These are phyloP conservation scores for Deroptyus accipitrinus DNA, from an alignment of 2,113 vertebrate species.

Conservation along the genomic window DNA sequence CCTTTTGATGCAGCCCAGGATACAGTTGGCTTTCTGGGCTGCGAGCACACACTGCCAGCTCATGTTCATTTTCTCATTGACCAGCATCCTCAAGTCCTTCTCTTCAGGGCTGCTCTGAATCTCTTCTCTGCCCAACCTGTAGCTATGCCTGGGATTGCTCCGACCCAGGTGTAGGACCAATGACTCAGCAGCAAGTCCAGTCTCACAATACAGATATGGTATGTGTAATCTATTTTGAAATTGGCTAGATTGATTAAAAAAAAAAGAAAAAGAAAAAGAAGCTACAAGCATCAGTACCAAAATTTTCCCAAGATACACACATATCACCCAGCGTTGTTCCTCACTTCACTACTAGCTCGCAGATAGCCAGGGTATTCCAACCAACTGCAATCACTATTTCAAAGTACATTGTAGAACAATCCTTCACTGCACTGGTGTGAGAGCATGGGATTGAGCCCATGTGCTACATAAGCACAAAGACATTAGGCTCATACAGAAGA, in stretches of 20 bases:
- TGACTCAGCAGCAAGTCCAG: neutral
- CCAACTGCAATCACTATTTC: neutral
- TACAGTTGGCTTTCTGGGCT: too few species aligned
- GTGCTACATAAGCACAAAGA: neutral
- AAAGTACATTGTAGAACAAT: neutral
- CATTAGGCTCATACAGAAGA: neutral
- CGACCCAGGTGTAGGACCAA: neutral
- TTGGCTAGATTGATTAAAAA: neutral
- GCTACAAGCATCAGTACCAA: neutral
- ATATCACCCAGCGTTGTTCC: neutral
- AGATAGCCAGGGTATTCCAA: neutral
- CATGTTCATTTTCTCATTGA: too few species aligned
- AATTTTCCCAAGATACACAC: neutral
- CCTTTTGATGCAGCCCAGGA: too few species aligned
- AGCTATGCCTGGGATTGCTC: too few species aligned
- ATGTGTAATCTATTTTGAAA: accelerated
- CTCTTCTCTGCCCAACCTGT: too few species aligned
- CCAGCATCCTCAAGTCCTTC: too few species aligned
- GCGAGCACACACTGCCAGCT: too few species aligned
- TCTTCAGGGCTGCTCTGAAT: too few species aligned
- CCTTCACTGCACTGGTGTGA: neutral
- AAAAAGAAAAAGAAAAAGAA: neutral
- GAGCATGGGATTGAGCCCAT: accelerated
- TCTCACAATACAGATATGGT: neutral
- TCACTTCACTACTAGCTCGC: neutral